Percentiles rank a stretch among this genome's conserved stretches.
phyloP scores from a whole-genome alignment of 1,140 invertebrate genomes.

The Nixonia krombeini region DNA sequence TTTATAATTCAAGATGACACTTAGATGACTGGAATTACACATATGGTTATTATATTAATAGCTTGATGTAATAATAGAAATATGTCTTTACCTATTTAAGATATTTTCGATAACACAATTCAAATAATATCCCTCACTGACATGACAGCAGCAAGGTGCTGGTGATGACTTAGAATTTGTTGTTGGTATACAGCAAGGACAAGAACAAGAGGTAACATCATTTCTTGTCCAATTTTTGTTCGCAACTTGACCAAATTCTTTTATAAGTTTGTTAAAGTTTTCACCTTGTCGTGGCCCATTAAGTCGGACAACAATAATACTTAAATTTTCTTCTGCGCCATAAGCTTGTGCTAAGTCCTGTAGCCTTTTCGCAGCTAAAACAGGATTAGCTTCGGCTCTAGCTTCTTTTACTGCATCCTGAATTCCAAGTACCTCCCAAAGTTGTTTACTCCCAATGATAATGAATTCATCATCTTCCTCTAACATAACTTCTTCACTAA shows the following conservation, averaged over 20 bases:
- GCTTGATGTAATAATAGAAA: no score
- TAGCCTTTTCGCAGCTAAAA: conserved; percentile 83
- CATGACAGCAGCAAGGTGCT: conserved; percentile 61
- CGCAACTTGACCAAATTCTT: conserved; percentile 81
- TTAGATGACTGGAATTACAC: neutral
- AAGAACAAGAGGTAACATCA: conserved; percentile 66
- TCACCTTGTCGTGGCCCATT: conserved; percentile 72
- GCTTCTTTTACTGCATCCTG: conserved; percentile 83
- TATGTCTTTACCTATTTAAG: conserved; percentile 55
- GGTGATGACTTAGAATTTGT: conserved; percentile 56
- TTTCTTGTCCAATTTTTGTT: conserved; percentile 71
- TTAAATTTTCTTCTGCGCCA: conserved; percentile 85
- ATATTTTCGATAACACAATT: conserved; percentile 67
- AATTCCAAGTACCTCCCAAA: conserved; percentile 84
- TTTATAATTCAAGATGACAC: neutral
- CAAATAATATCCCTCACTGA: conserved; percentile 64
- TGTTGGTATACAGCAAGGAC: conserved; percentile 63
- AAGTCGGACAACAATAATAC: conserved; percentile 82
- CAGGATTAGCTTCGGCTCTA: conserved; percentile 80
- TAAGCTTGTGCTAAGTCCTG: conserved; percentile 88
- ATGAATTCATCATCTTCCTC: conserved; percentile 87
- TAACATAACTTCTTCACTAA: conserved; percentile 78
- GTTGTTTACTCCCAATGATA: conserved; percentile 82
- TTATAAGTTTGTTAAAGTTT: conserved; percentile 82
- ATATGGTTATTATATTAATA: no score